Evolutionary conservation across 1,140 invertebrate species (phyloP).

Genomic region (Acromyrmex heyeri): DNA sequence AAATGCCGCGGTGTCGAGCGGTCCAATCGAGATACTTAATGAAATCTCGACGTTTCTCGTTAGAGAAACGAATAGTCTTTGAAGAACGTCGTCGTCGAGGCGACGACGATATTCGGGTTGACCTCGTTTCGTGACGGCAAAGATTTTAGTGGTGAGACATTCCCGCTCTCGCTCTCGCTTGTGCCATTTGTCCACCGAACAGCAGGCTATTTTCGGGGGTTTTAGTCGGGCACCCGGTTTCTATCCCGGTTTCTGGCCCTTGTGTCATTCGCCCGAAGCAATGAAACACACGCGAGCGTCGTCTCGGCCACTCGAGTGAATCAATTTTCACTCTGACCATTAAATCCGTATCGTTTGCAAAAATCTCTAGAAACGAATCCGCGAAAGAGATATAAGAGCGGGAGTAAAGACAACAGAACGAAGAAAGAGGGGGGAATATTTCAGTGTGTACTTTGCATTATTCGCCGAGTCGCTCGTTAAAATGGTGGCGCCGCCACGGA

Average conservation of each 20-base stretch:
- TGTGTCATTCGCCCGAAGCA: conserved; percentile 48
- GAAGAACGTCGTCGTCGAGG: conserved; percentile 47
- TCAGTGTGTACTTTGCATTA: conserved; percentile 61
- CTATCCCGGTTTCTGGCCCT: conserved; percentile 27
- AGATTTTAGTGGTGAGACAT: conserved; percentile 29
- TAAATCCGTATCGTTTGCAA: conserved; percentile 57
- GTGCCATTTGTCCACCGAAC: conserved; percentile 46
- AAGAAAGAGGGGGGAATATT: background rate
- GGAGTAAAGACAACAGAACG: background rate
- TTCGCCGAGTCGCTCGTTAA: conserved; percentile 59
- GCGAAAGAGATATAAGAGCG: background rate
- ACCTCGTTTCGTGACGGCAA: conserved; percentile 49
- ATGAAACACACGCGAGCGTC: conserved; percentile 55
- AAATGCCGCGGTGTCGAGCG: background rate
- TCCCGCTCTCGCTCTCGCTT: conserved; percentile 35
- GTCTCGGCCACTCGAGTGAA: conserved; percentile 29
- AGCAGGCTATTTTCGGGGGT: conserved; percentile 52
- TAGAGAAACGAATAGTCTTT: conserved; percentile 62
- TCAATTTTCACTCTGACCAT: conserved; percentile 43
- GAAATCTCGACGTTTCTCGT: conserved; percentile 59
- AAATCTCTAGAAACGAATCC: conserved; percentile 36
- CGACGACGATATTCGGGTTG: conserved; percentile 49
- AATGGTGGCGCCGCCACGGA: conserved; percentile 7
- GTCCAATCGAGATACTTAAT: conserved; percentile 47
- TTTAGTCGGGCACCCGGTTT: conserved; percentile 52